Evolutionary conservation across 2,113 vertebrate species (phyloP).

Genomic region (Aphelocoma coerulescens): DNA sequence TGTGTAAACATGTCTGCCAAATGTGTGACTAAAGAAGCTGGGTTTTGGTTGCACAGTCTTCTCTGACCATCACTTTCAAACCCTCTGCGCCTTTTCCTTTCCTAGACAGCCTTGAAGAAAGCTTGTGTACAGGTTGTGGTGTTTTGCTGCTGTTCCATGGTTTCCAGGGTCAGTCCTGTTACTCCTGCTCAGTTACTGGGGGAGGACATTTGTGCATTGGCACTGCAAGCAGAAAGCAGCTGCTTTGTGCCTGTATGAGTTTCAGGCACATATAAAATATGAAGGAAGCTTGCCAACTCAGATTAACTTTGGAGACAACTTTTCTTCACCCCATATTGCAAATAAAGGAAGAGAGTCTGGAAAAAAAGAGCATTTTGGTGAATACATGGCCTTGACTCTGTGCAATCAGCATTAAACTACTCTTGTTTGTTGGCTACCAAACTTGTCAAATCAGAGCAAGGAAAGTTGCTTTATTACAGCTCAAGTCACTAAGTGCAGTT

Average conservation of each 20-base stretch:
- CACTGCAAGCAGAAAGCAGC: background rate
- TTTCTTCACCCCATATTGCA: background rate
- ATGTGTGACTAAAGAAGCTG: background rate
- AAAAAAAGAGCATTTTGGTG: background rate
- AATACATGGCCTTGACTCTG: background rate
- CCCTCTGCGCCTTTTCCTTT: background rate
- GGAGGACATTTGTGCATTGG: background rate
- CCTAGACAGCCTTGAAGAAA: background rate
- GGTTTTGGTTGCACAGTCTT: background rate
- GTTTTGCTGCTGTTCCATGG: background rate
- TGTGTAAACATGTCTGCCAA: background rate
- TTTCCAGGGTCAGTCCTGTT: background rate
- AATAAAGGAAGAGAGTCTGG: background rate
- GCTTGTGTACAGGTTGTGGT: rapidly evolving
- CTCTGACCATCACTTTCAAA: background rate
- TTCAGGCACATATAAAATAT: constrained; percentile 14
- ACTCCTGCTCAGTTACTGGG: background rate
- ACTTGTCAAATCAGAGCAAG: background rate
- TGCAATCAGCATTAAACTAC: background rate
- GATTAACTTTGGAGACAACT: background rate
- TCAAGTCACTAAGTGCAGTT: background rate
- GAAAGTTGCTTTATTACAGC: background rate
- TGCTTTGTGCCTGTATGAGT: background rate
- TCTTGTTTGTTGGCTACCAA: background rate
- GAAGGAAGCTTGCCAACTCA: constrained; percentile 20